These are phyloP conservation scores for Nycteola revayana DNA, from an alignment of 2,888 invertebrate species.

Conservation along the genomic window DNA sequence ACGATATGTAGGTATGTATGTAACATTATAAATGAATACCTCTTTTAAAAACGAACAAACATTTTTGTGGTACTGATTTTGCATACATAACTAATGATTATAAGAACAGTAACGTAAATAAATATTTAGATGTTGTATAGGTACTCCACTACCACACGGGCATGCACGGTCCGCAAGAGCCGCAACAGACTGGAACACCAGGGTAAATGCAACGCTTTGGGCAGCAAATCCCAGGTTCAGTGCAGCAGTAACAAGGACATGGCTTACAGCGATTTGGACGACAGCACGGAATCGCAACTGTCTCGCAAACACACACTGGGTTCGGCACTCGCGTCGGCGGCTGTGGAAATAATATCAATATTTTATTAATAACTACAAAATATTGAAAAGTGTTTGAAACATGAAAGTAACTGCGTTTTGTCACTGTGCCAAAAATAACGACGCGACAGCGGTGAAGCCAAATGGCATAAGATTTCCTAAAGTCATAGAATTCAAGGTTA, in stretches of 20 bases:
- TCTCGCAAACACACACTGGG: conserved; percentile 46
- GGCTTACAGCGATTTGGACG: conserved; percentile 78
- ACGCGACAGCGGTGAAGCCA: conserved; percentile 4
- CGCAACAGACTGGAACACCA: conserved; percentile 62
- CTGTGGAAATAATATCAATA: conserved; percentile 35
- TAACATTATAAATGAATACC: no score
- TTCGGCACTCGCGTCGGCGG: conserved; percentile 46
- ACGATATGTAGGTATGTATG: no score
- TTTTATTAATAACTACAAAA: conserved; percentile 16
- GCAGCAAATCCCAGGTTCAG: conserved; percentile 57
- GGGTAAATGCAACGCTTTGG: conserved; percentile 71
- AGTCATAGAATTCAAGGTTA: conserved; percentile 18
- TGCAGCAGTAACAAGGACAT: conserved; percentile 79
- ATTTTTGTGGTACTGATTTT: no score
- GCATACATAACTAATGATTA: no score
- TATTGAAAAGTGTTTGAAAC: conserved; percentile 6
- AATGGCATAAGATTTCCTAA: conserved; percentile 17
- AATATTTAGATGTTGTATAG: no score
- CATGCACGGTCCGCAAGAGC: conserved; percentile 69
- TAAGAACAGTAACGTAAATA: no score
- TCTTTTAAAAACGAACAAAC: no score
- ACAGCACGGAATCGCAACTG: conserved; percentile 77
- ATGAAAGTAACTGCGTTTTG: conserved; percentile 20
- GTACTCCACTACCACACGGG: conserved; percentile 62
- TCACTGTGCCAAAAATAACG: conserved; percentile 28